Conservation (phyloP, 2,888 invertebrate genomes). For the Anarsia innoxiella region DNA sequence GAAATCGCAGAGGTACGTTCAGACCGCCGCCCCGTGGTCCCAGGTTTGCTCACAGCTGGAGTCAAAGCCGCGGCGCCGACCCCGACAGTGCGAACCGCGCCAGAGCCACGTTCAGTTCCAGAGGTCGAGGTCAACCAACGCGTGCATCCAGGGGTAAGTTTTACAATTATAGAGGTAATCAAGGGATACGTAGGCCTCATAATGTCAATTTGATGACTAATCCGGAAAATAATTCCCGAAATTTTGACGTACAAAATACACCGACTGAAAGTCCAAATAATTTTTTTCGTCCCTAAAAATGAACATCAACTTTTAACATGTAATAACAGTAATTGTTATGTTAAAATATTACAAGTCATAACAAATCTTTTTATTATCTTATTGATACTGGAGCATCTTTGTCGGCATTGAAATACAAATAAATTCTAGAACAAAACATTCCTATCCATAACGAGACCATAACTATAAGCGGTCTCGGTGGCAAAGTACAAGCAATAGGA, state of each 20-base stretch:
- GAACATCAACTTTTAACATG: constrained; percentile 7
- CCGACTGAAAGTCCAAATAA: constrained; percentile 1
- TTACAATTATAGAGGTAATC: too few species aligned
- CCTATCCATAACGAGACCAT: constrained; percentile 7
- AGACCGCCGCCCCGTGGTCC: too few species aligned
- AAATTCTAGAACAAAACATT: constrained; percentile 1
- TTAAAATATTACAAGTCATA: not conserved
- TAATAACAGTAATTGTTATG: not conserved
- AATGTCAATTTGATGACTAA: not conserved
- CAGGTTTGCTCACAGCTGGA: not conserved
- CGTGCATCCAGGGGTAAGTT: too few species aligned
- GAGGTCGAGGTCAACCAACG: too few species aligned
- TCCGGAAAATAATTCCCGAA: not conserved
- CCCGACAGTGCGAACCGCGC: not conserved
- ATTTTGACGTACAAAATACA: too few species aligned
- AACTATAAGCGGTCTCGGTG: constrained; percentile 12
- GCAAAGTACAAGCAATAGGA: constrained; percentile 15
- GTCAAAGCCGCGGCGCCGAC: not conserved
- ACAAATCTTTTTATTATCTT: not conserved
- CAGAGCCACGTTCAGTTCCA: too few species aligned
- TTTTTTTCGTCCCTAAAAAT: constrained; percentile 17
- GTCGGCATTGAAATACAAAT: constrained; percentile 11
- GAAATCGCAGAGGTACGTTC: too few species aligned
- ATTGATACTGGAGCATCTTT: constrained; percentile 10
- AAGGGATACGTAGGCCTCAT: too few species aligned